Conservation (phyloP, 2,888 invertebrate genomes). For the Rotaria macrura region DNA sequence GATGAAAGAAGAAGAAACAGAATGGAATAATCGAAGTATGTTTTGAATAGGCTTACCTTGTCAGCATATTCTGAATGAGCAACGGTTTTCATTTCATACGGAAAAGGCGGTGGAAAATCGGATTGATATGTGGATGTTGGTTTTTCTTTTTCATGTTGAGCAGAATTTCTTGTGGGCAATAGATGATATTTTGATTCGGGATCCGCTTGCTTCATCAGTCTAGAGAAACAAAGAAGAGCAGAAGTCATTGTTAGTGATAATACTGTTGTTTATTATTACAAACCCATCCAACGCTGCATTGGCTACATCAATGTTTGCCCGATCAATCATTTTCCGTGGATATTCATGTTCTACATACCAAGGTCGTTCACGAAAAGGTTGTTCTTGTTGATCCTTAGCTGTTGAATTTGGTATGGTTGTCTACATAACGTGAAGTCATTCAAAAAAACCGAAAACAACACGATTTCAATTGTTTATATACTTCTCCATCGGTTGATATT, state of each 20-base stretch:
- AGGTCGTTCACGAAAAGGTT: slow-evolving; percentile 4
- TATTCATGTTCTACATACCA: not conserved
- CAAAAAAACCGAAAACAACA: no score
- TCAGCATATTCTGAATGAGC: not conserved
- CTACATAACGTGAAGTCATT: not conserved
- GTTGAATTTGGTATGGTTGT: not conserved
- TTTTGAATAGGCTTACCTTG: no score
- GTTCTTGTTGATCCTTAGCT: slow-evolving; percentile 3
- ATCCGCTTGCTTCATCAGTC: not conserved
- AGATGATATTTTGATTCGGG: not conserved
- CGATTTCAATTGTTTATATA: not conserved
- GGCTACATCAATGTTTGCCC: not conserved
- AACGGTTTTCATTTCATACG: slow-evolving; percentile 17
- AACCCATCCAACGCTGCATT: not conserved
- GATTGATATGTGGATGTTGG: not conserved
- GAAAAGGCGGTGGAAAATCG: not conserved
- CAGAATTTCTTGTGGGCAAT: not conserved
- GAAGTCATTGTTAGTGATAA: not conserved
- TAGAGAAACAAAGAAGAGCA: no score
- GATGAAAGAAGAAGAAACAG: no score
- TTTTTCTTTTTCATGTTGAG: not conserved
- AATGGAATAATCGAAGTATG: no score
- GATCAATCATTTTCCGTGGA: slow-evolving; percentile 2
- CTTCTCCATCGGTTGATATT: slow-evolving; percentile 2
- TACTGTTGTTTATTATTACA: not conserved